A percentile compares a stretch with the other conserved stretches of the same genome.
These are phyloP conservation scores for Hippocampus guttulatus DNA, from an alignment of 2,113 vertebrate species.

Conservation along the genomic window DNA sequence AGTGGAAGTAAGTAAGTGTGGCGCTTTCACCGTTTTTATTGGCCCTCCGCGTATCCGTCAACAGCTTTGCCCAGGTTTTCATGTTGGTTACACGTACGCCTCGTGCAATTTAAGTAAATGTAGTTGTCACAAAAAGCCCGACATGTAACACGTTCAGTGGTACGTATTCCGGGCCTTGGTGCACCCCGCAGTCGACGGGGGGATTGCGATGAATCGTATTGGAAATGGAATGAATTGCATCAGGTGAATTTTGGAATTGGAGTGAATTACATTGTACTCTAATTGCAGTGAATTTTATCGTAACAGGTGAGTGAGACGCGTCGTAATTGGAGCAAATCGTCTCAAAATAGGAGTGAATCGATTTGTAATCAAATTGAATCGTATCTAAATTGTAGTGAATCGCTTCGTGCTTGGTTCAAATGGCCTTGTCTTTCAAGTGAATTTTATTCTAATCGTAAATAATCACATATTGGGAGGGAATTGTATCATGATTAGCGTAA, in stretches of 20 bases:
- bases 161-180: background rate
- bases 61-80: background rate
- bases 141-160: background rate
- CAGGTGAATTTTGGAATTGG: background rate
- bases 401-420: too few species aligned
- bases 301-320: too few species aligned
- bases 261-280: background rate
- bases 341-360: too few species aligned
- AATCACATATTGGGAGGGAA: too few species aligned
- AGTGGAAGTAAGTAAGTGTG: constrained; percentile 72
- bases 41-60: constrained; percentile 11
- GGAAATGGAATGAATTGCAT: background rate
- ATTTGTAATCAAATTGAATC: too few species aligned
- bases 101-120: background rate
- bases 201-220: background rate
- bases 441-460: too few species aligned
- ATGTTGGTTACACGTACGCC: background rate
- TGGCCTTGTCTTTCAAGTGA: too few species aligned
- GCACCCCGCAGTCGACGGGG: background rate
- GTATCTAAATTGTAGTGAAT: too few species aligned
- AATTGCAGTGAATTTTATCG: background rate
- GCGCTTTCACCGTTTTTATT: constrained; percentile 20
- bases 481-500: too few species aligned
- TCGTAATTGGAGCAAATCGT: too few species aligned
- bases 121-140: background rate